Evolutionary conservation across 2,797 vertebrate genomes (phyloP).

Genomic region (Acanthurus lineatus): DNA sequence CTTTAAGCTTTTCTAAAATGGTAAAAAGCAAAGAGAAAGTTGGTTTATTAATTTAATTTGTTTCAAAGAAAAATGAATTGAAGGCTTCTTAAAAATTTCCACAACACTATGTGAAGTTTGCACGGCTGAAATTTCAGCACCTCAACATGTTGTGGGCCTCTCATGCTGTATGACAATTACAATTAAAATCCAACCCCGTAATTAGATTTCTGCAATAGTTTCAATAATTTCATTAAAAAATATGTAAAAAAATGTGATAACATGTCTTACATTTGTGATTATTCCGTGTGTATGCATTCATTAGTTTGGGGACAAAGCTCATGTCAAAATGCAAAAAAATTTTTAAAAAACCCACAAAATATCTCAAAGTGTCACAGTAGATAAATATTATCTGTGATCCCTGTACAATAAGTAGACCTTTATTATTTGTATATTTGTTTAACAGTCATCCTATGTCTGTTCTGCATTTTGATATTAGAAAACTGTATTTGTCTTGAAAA

Average conservation of each 20-base stretch:
- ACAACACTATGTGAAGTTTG: not conserved
- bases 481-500: not conserved
- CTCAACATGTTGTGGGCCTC: not conserved
- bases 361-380: not conserved
- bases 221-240: not conserved
- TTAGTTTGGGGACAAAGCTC: not conserved
- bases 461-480: not conserved
- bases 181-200: not conserved
- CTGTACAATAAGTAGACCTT: not conserved
- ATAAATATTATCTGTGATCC: not conserved
- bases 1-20: not conserved
- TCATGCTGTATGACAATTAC: not conserved
- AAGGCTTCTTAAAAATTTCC: not conserved
- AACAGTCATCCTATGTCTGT: not conserved
- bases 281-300: not conserved
- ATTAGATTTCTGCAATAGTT: not conserved
- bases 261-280: not conserved
- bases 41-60: not conserved
- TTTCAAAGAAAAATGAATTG: not conserved
- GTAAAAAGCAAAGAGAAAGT: not conserved
- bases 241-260: not conserved
- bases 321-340: not conserved
- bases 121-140: not conserved
- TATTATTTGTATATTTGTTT: not conserved
- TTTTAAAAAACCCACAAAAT: not conserved